Evolutionary conservation across 2,113 vertebrate species (phyloP).

Genomic region (Paracyprichromis sp.): DNA sequence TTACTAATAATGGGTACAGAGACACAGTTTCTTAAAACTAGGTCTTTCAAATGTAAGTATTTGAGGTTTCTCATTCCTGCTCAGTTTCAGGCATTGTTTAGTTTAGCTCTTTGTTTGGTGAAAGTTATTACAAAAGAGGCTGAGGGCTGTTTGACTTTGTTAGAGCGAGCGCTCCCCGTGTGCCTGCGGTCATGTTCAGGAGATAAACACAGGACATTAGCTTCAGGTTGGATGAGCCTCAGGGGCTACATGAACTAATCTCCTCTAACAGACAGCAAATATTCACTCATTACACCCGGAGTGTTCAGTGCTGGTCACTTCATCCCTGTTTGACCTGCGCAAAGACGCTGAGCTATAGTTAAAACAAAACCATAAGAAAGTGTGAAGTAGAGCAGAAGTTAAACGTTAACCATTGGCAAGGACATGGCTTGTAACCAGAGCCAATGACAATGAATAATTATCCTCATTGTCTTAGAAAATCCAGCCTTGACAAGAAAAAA

Average conservation of each 20-base stretch:
- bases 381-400: not conserved
- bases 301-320: not conserved
- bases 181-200: conserved; percentile 1
- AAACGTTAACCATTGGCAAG: not conserved
- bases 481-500: not conserved
- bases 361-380: not conserved
- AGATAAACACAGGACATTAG: conserved; percentile 49
- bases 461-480: not conserved
- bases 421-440: not conserved
- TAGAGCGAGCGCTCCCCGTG: not conserved
- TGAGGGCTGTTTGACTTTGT: not conserved
- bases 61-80: not conserved
- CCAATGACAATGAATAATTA: not conserved
- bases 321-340: not conserved
- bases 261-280: conserved; percentile 16
- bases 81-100: not conserved
- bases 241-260: conserved; percentile 28
- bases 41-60: conserved; percentile 4
- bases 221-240: conserved; percentile 39
- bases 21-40: conserved; percentile 22
- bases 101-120: not conserved
- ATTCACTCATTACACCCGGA: conserved; percentile 4
- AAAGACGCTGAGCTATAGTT: not conserved
- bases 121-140: not conserved
- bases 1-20: conserved; percentile 24